phyloP scores from a whole-genome alignment of 2,888 invertebrate species.

The Pristionchus mayeri region DNA sequence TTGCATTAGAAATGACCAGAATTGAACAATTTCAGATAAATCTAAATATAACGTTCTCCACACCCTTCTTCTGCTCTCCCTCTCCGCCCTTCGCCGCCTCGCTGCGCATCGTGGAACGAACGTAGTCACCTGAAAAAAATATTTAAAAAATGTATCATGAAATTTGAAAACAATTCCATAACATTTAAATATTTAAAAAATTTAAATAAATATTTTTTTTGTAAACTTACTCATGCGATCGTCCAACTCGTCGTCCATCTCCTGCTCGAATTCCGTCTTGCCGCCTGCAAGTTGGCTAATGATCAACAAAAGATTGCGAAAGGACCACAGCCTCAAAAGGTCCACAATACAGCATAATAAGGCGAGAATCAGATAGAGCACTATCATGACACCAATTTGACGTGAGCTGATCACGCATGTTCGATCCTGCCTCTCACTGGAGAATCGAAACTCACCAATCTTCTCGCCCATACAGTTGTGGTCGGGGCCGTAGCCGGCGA shows the following conservation, averaged over 20 bases:
- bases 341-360: too few species aligned
- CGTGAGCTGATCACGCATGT: too few species aligned
- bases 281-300: conserved; percentile 17
- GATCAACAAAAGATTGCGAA: too few species aligned
- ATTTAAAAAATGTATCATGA: background rate
- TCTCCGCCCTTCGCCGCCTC: background rate
- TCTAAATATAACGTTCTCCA: background rate
- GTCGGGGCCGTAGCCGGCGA: conserved; percentile 55
- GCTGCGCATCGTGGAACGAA: background rate
- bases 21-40: background rate
- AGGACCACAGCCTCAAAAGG: too few species aligned
- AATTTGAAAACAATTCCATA: background rate
- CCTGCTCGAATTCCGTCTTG: conserved; percentile 63
- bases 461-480: background rate
- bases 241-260: conserved; percentile 68
- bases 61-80: background rate
- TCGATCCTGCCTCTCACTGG: too few species aligned
- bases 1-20: background rate
- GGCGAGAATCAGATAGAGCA: too few species aligned
- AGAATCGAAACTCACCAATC: background rate
- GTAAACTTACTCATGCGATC: conserved; percentile 54
- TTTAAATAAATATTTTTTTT: too few species aligned
- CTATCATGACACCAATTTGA: too few species aligned
- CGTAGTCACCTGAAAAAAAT: background rate
- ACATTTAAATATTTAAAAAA: background rate